Conservation (phyloP, 30 jellyfish, hydroid and myxozoan genomes). For the Morbakka virulenta region DNA sequence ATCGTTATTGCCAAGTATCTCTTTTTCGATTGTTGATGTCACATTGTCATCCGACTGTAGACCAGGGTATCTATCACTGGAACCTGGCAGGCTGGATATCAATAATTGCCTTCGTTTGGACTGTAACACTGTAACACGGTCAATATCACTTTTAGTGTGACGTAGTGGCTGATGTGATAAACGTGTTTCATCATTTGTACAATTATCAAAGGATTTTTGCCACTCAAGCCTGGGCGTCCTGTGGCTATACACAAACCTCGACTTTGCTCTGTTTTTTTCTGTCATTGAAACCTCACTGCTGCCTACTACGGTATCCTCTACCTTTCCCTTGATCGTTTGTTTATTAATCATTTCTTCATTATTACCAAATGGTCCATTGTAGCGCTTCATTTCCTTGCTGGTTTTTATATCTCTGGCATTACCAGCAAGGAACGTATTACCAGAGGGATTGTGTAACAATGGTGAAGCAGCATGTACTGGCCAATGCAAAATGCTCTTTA, state of each 20-base stretch:
- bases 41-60: not conserved
- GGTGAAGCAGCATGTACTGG: not conserved
- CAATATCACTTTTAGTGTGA: slow-evolving; percentile 59
- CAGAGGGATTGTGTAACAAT: not conserved
- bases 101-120: slow-evolving; percentile 46
- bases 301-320: not conserved
- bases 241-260: not conserved
- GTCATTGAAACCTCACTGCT: slow-evolving; percentile 37
- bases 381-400: not conserved
- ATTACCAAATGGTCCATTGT: not conserved
- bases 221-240: not conserved
- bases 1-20: not conserved
- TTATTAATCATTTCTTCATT: not conserved
- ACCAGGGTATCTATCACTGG: not conserved
- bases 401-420: not conserved
- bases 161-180: slow-evolving; percentile 38
- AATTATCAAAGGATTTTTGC: not conserved
- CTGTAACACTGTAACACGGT: slow-evolving; percentile 35
- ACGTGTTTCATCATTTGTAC: not conserved
- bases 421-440: too few species aligned
- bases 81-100: slow-evolving; percentile 1
- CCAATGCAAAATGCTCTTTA: not conserved
- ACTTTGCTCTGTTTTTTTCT: slow-evolving; percentile 6
- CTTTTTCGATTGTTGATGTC: slow-evolving; percentile 35
- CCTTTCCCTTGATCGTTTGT: not conserved